Base-by-base conservation (phyloP, 2,113 vertebrate genomes). In the Tauraco erythrolophus region DNA sequence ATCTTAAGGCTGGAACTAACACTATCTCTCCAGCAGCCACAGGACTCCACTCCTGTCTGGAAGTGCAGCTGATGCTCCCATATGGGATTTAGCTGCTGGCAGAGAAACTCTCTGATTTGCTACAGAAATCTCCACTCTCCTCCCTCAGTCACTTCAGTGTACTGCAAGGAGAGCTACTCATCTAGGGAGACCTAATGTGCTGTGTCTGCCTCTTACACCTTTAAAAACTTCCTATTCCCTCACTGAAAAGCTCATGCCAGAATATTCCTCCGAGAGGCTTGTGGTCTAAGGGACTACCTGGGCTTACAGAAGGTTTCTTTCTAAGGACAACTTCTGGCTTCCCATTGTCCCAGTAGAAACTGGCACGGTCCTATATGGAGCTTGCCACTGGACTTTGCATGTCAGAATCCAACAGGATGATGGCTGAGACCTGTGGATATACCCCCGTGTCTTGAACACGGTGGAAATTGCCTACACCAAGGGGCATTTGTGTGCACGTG, bases 11-110 rank as follows among this genome's bases (percentile, higher is more conserved):
- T 97, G 94, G 93, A 97, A 97, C 70, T 92, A 94, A 95, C 95
- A 22, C 92, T 83, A 65, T 96, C 85, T 94, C 95, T 96, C 90
- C 92, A 96, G 94, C 96, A 97, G 92, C 96, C 95, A 94, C 92
- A 97, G 96, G 95, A 97, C 90, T 93, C 92, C 78, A 72, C 88
- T 95, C 75, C 84, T 97, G 96, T 97, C 96, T 97, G 96, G 90
- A 95, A 95, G 82, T 93, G 90, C 96, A 97, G 94, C 92, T 97
- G 93, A 96, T 94, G 92, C 97, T 97, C 96, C 96, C 96, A 94
- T 96, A 94, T 95, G 97, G 95, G 96, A 96, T 94, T 94, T 95
- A 80, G 92, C 95, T 95, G 82, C 90, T 97, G 90, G 95, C 95
- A 96, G 79, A 93, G 92, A 96, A 97, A 94, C 22, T 56, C 72